Evolutionary conservation across 1,140 invertebrate species (phyloP), one percentile per base, ranked within the genome.

Genomic region (Aethina tumida): DNA sequence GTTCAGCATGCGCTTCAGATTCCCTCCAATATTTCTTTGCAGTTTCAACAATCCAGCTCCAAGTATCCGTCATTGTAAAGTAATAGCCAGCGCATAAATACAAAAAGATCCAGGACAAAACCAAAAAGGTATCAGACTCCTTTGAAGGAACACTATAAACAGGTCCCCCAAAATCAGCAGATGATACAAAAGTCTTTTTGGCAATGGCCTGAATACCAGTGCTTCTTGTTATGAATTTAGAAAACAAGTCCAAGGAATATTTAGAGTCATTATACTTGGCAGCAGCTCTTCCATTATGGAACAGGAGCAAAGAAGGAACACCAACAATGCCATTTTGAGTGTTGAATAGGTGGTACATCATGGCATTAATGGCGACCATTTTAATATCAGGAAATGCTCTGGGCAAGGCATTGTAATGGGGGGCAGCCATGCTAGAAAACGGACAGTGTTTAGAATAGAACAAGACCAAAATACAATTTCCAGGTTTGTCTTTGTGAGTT

Each of bases 251-350:
- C 16, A 92, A 68, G 10, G 75, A 84, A 47, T 88, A 84, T 31
- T 83, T 74, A 7, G 85, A 83, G 12, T 80, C 79, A 66, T 95
- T 93, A 45, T 84, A 93, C 65, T 88, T 86, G 1, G 80, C 81
- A 17, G 88, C 74, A 15, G 87, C 76, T 56, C 85, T 76, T 0
- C 88, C 88, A 67, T 94, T 94, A 57, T 97, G 91, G 52, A 96
- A 90, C 35, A 97, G 69, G 63, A 96, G 75, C 7, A 97, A 60
- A 20, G 90, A 93, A 22, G 92, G 92, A 15, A 96, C 82, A 12
- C 87, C 88, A n/a, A 93, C 80, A 44, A 95, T 86, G 12, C 92
- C 91, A 69, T 90, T 93, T 54, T 90, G 83, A 0, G 89, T 85
- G 64, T 94, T 94, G 19, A 92, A 83, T 28, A 81, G 77, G 47